phyloP scores from a whole-genome alignment of 2,888 invertebrate genomes.

The Drosophila koepferae region DNA sequence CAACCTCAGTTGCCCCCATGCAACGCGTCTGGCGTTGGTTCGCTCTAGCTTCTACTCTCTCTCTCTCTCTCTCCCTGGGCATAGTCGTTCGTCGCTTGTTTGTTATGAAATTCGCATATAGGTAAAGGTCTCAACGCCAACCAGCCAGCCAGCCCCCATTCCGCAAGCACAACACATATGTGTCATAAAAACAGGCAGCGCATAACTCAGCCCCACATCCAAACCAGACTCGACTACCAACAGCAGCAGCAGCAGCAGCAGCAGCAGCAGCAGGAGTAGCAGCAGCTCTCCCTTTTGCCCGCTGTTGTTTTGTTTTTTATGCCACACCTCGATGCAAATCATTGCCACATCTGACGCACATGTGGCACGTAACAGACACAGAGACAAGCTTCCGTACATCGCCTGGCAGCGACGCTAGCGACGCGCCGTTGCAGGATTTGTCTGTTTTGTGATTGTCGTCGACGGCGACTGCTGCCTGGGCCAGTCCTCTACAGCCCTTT shows the following conservation, averaged over 20 bases:
- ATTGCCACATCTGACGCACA: constrained; percentile 80
- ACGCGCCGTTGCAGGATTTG: constrained; percentile 63
- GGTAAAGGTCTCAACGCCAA: constrained; percentile 31
- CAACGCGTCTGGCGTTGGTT: not conserved
- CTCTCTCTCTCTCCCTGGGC: not conserved
- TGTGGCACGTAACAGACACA: constrained; percentile 79
- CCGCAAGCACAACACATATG: constrained; percentile 51
- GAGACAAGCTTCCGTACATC: constrained; percentile 67
- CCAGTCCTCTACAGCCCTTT: not conserved
- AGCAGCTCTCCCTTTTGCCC: constrained; percentile 18
- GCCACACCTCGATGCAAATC: constrained; percentile 80
- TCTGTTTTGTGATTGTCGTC: constrained; percentile 70
- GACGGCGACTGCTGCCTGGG: constrained; percentile 18
- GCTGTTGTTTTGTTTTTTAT: constrained; percentile 73
- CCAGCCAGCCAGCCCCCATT: constrained; percentile 1
- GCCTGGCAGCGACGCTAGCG: constrained; percentile 19
- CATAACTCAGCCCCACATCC: constrained; percentile 65
- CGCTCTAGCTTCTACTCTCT: not conserved
- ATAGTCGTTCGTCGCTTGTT: constrained; percentile 16
- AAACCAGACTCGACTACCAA: not conserved
- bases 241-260: constrained; percentile 1
- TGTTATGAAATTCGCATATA: constrained; percentile 54
- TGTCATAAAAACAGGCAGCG: constrained; percentile 76
- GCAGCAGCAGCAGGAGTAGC: not conserved
- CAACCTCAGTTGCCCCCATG: not conserved